Conservation (phyloP, 2,888 invertebrate genomes). For the Zygothrica quintamaculata region DNA sequence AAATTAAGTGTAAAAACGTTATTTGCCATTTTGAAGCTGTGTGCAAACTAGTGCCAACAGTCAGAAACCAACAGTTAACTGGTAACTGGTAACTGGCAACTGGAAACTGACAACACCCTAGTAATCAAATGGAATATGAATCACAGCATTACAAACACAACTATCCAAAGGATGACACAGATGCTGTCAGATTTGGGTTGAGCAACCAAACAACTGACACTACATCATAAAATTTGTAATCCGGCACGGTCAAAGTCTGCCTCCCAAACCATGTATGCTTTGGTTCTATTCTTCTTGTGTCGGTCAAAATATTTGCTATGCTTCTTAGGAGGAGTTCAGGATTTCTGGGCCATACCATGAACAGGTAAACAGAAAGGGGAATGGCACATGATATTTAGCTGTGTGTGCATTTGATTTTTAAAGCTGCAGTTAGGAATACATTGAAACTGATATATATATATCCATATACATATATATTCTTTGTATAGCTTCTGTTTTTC, state of each 20-base stretch:
- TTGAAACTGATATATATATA: slow-evolving; percentile 27
- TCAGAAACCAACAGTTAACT: slow-evolving; percentile 8
- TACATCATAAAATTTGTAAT: slow-evolving; percentile 53
- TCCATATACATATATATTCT: no score
- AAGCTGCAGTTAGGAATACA: slow-evolving; percentile 34
- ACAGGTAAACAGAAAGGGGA: slow-evolving; percentile 16
- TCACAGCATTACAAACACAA: slow-evolving; percentile 44
- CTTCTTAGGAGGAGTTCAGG: slow-evolving; percentile 58
- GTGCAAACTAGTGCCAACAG: slow-evolving; percentile 49
- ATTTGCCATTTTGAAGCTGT: slow-evolving; percentile 48
- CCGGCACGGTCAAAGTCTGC: slow-evolving; percentile 16
- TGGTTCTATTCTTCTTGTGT: slow-evolving; percentile 1
- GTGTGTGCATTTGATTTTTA: slow-evolving; percentile 33
- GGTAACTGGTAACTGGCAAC: slow-evolving; percentile 20
- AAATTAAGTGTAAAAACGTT: slow-evolving; percentile 56
- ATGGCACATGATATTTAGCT: slow-evolving; percentile 1
- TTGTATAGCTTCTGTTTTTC: slow-evolving; percentile 31
- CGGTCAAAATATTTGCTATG: slow-evolving; percentile 27
- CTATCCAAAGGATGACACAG: slow-evolving; percentile 2
- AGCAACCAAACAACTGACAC: slow-evolving; percentile 1
- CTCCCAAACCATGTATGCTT: neutral
- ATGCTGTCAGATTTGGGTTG: slow-evolving; percentile 1
- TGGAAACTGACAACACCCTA: slow-evolving; percentile 30
- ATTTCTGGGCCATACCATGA: slow-evolving; percentile 45
- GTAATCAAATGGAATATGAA: slow-evolving; percentile 57